Evolutionary conservation across 2,113 vertebrate genomes (phyloP), one percentile per base, ranked within the genome.

Genomic region (Scopus umbretta): DNA sequence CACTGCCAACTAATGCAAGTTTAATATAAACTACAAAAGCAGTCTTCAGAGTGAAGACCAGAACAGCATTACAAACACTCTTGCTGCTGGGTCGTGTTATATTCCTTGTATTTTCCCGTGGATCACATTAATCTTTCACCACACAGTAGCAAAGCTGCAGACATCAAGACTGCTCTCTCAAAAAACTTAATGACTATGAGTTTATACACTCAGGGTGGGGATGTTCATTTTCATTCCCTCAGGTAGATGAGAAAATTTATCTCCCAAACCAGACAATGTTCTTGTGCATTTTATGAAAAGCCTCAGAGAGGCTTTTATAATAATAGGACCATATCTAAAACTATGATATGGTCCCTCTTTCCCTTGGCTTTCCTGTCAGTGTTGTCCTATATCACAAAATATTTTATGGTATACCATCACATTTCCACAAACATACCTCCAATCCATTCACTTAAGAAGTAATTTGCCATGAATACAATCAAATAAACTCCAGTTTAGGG

Each of bases 51-150:
- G 42, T 29, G 55, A 76, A 66, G 71, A 49, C 10, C 67, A 80
- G 85, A 59, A 15, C 43, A 72, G 49, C 78, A 92, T 61, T 80
- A 52, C 72, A 71, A 81, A 61, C 38, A 30, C 52, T 81, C 49
- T 32, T 85, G 91, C 90, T 90, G 75, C 61, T 88, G 62, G 66
- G 53, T 45, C 27, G 2, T 78, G 68, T 91, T 92, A 16, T 3
- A 45, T 18, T 65, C 80, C 61, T 55, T 40, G 26, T 70, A 32
- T 86, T 91, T 59, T 59, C 85, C 80, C 29, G 3, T 32, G 70
- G 73, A 88, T 82, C 62, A 5, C 81, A 86, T 94, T 26, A 90
- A 93, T 95, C 81, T 94, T 95, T 96, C 85, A 87, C 38, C 59
- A 62, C 62, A 27, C 3, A 1, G 62, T 40, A 73, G 52, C 65